A percentile compares a stretch with the other conserved stretches of the same genome.
These are phyloP conservation scores for Lynx canadensis DNA, from an alignment of 2,113 vertebrate genomes.

Conservation along the genomic window DNA sequence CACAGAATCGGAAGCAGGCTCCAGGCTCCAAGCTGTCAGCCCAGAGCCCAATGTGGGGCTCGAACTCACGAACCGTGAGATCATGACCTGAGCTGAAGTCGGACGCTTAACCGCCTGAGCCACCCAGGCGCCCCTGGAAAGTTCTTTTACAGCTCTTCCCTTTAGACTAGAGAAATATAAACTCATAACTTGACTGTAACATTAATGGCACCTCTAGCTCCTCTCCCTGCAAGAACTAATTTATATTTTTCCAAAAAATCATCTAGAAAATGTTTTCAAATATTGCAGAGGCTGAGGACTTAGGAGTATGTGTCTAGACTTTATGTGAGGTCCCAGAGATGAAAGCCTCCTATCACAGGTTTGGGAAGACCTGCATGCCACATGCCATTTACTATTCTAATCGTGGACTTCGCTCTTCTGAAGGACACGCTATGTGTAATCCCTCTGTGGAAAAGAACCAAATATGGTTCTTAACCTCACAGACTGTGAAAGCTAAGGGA, in stretches of 20 bases:
- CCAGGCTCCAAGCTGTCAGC: too few species aligned
- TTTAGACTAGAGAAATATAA: background rate
- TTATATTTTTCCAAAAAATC: background rate
- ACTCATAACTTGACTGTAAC: background rate
- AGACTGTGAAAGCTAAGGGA: background rate
- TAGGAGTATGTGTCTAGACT: background rate
- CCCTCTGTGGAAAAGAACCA: background rate
- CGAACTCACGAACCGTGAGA: too few species aligned
- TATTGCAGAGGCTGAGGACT: background rate
- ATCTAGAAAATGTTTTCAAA: constrained; percentile 9
- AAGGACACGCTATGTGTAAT: background rate
- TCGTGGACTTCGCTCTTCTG: background rate
- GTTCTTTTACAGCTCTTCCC: background rate
- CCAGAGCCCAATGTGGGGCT: too few species aligned
- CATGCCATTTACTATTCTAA: background rate
- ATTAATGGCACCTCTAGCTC: background rate
- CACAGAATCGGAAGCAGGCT: too few species aligned
- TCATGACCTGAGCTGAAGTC: too few species aligned
- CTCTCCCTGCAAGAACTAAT: background rate
- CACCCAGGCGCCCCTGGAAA: background rate
- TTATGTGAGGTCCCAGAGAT: background rate
- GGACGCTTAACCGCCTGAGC: too few species aligned
- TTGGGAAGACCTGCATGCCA: background rate
- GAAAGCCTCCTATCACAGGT: background rate
- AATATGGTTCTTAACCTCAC: background rate